Percentiles rank a stretch among this genome's conserved stretches.
Conservation (phyloP, 2,797 vertebrate genomes). For the Tamandua tetradactyla region DNA sequence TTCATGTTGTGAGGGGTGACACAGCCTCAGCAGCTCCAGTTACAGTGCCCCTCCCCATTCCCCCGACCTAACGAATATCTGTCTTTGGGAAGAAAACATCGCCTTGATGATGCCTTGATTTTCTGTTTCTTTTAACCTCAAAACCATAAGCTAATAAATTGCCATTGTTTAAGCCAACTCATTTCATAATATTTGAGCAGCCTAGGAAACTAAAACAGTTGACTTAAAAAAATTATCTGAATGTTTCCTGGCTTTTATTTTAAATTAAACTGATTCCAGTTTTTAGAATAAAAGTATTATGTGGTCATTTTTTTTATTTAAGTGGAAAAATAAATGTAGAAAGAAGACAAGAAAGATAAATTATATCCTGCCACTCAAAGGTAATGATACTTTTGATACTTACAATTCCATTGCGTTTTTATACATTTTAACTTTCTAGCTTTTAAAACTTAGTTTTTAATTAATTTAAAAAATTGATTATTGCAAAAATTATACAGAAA, state of each 20-base stretch:
- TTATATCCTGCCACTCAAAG: not conserved
- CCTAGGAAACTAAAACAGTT: not conserved
- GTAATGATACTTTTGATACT: not conserved
- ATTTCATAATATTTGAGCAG: too few species aligned
- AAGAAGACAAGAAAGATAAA: not conserved
- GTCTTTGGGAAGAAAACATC: too few species aligned
- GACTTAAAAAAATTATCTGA: slow-evolving; percentile 1
- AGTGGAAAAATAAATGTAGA: not conserved
- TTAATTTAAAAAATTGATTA: not conserved
- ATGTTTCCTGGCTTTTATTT: not conserved
- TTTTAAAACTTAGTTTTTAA: slow-evolving; percentile 5
- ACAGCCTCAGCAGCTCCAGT: too few species aligned
- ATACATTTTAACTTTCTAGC: not conserved
- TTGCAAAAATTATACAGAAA: not conserved
- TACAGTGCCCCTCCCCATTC: too few species aligned
- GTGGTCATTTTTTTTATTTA: not conserved
- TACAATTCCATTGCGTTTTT: not conserved
- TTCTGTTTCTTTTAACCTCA: too few species aligned
- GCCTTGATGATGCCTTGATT: too few species aligned
- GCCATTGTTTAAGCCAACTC: too few species aligned
- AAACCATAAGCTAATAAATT: too few species aligned
- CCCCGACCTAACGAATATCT: too few species aligned
- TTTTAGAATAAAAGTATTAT: not conserved
- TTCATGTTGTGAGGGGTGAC: too few species aligned
- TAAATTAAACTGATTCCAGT: not conserved